Conservation (phyloP, 2,113 vertebrate genomes). For the Progne subis region DNA sequence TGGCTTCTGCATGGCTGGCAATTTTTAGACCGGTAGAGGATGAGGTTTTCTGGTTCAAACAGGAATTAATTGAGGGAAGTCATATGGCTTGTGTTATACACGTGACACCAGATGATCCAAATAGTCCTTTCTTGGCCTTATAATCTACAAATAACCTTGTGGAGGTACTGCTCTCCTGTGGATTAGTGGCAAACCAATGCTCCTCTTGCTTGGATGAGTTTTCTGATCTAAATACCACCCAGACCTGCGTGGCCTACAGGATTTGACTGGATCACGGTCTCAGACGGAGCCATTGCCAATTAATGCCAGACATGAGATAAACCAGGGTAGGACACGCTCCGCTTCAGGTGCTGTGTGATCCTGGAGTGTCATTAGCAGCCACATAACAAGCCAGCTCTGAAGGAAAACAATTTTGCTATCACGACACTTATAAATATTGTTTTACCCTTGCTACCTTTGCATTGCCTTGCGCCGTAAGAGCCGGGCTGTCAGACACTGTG, state of each 20-base stretch:
- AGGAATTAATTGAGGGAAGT: constrained; percentile 58
- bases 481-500: neutral
- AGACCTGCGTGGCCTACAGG: constrained; percentile 44
- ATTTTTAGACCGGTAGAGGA: constrained; percentile 21
- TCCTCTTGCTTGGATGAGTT: constrained; percentile 55
- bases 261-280: constrained; percentile 63
- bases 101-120: constrained; percentile 67
- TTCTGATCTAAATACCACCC: constrained; percentile 60
- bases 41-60: constrained; percentile 60
- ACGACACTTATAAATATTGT: neutral
- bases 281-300: constrained; percentile 50
- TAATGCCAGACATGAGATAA: constrained; percentile 42
- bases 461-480: neutral
- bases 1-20: neutral
- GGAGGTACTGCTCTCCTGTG: constrained; percentile 46
- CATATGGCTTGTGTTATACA: constrained; percentile 45
- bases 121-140: constrained; percentile 69
- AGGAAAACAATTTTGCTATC: neutral
- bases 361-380: neutral
- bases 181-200: constrained; percentile 53
- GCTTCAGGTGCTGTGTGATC: neutral
- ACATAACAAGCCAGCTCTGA: neutral
- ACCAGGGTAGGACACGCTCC: neutral
- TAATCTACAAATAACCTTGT: constrained; percentile 65
- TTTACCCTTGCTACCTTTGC: neutral